phyloP scores from a whole-genome alignment of 2,888 invertebrate genomes.

The Subacronicta megacephala region DNA sequence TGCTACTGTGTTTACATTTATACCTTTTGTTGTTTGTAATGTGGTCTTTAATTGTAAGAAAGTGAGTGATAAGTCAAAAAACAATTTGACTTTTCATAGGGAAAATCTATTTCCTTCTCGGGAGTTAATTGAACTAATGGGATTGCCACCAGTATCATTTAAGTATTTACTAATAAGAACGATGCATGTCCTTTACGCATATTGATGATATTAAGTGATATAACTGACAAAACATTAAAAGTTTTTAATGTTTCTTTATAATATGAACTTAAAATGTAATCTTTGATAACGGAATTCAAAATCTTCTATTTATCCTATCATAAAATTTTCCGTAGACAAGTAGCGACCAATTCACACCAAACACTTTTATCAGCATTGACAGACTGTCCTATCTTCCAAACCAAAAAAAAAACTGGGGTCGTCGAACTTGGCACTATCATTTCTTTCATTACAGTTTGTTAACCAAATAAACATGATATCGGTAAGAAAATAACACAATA shows the following conservation, averaged over 20 bases:
- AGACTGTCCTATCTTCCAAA: constrained; percentile 41
- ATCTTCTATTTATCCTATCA: constrained; percentile 14
- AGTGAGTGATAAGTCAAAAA: too few species aligned
- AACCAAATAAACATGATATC: constrained; percentile 82
- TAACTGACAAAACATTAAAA: too few species aligned
- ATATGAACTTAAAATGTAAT: too few species aligned
- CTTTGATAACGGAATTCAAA: not conserved
- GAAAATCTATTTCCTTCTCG: too few species aligned
- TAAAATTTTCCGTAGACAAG: constrained; percentile 37
- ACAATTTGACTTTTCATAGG: too few species aligned
- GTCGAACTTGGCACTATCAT: constrained; percentile 75
- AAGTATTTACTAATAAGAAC: too few species aligned
- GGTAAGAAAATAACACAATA: constrained; percentile 81
- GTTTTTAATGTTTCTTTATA: too few species aligned
- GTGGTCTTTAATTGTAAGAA: not conserved
- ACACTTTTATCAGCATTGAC: constrained; percentile 48
- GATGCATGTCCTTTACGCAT: too few species aligned
- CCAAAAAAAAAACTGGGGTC: constrained; percentile 67
- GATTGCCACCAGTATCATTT: too few species aligned
- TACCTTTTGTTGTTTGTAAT: constrained; percentile 5
- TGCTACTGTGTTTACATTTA: constrained; percentile 19
- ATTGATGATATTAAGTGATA: too few species aligned
- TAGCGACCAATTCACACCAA: constrained; percentile 46
- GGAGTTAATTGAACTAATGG: too few species aligned
- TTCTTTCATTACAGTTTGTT: constrained; percentile 83